A percentile compares a stretch with the other conserved stretches of the same genome.
Evolutionary conservation across 2,888 invertebrate species (phyloP).

Genomic region (Griposia aprilina): DNA sequence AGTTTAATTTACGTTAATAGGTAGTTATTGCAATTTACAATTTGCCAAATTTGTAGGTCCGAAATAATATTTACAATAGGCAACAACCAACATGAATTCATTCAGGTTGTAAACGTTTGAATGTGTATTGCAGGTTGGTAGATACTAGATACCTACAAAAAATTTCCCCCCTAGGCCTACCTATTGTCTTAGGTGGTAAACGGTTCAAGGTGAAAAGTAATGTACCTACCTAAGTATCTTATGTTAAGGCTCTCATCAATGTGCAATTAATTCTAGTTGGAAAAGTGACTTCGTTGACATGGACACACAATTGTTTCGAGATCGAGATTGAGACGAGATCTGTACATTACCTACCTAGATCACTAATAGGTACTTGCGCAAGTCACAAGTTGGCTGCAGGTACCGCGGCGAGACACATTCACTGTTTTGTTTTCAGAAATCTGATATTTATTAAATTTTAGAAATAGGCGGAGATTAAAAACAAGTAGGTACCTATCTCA

Average conservation of each 20-base stretch:
- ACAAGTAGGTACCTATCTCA: neutral
- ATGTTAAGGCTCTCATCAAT: constrained; percentile 10
- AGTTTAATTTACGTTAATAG: constrained; percentile 27
- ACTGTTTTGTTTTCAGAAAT: constrained; percentile 4
- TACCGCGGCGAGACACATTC: constrained; percentile 10
- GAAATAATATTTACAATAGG: constrained; percentile 68
- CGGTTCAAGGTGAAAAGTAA: constrained; percentile 3
- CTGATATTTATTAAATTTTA: constrained; percentile 9
- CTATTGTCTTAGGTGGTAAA: constrained; percentile 8
- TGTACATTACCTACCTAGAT: constrained; percentile 33
- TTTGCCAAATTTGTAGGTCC: constrained; percentile 29
- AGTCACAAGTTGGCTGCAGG: neutral
- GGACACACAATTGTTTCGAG: constrained; percentile 15
- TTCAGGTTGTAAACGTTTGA: constrained; percentile 1
- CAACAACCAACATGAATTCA: constrained; percentile 47
- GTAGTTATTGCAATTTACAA: constrained; percentile 4
- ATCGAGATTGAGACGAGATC: constrained; percentile 15
- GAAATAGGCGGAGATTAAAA: constrained; percentile 26
- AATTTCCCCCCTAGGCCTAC: constrained; percentile 4
- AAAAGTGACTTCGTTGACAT: neutral
- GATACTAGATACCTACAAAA: neutral
- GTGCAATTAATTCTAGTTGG: constrained; percentile 7
- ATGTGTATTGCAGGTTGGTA: constrained; percentile 1
- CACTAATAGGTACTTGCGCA: constrained; percentile 21
- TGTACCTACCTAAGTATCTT: neutral